phyloP scores from a whole-genome alignment of 2,888 invertebrate species.

The Cecidostiba fungosa region DNA sequence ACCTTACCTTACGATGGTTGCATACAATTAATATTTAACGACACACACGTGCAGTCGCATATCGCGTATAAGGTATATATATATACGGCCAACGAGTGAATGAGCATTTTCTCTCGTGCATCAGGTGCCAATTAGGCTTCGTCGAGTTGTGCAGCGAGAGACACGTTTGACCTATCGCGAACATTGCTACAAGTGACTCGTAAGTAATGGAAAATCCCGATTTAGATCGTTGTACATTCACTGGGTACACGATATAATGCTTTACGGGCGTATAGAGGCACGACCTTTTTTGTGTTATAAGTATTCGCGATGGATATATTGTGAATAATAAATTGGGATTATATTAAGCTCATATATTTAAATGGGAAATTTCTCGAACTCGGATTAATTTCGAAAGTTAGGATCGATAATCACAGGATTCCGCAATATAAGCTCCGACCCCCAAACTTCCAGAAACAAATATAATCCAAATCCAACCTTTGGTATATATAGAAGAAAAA shows the following conservation, averaged over 20 bases:
- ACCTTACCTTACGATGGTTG: background rate
- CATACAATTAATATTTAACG: conserved; percentile 34
- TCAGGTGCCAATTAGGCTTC: conserved; percentile 36
- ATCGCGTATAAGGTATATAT: too few species aligned
- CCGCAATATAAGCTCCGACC: too few species aligned
- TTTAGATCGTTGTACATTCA: background rate
- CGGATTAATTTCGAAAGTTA: background rate
- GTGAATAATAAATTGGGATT: background rate
- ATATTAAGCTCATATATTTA: background rate
- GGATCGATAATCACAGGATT: too few species aligned
- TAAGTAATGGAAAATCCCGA: conserved; percentile 7
- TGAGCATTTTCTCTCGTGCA: conserved; percentile 43
- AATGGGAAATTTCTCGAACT: background rate
- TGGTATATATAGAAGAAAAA: too few species aligned
- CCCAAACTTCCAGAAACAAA: too few species aligned
- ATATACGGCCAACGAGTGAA: background rate
- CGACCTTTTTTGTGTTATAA: too few species aligned
- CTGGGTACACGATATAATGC: too few species aligned
- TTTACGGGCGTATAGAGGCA: background rate
- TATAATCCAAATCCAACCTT: too few species aligned
- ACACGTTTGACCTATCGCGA: conserved; percentile 13
- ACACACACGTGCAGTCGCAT: conserved; percentile 18
- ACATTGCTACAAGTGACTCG: conserved; percentile 15
- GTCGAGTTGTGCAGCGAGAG: background rate
- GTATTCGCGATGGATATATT: too few species aligned